Conservation (phyloP, 2,113 vertebrate genomes). For the Callopanchax toddi region DNA sequence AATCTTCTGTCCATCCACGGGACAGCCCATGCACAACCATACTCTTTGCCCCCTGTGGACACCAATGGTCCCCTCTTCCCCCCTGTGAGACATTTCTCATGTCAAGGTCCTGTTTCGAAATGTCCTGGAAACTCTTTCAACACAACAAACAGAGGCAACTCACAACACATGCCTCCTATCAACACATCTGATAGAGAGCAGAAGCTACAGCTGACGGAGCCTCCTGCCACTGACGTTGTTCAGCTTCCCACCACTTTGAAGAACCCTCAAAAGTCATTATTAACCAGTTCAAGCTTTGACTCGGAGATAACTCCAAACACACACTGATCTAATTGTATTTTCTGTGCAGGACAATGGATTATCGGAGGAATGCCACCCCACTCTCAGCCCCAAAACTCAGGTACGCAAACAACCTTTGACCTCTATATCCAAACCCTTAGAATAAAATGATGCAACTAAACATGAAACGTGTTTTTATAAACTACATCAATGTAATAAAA, state of each 20-base stretch:
- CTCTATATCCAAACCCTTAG: constrained; percentile 4
- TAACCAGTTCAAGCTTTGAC: neutral
- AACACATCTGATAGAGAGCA: constrained; percentile 38
- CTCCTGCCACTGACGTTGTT: constrained; percentile 4
- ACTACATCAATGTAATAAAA: neutral
- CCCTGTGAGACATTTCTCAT: constrained; percentile 65
- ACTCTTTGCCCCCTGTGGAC: constrained; percentile 24
- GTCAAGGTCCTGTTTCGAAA: constrained; percentile 54
- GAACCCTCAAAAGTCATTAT: constrained; percentile 45
- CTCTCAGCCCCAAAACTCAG: constrained; percentile 32
- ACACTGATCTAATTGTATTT: constrained; percentile 13
- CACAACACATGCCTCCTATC: constrained; percentile 37
- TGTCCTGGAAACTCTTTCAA: constrained; percentile 26
- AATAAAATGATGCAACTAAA: neutral
- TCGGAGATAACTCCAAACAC: neutral
- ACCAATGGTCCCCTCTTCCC: constrained; percentile 58
- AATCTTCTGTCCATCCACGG: constrained; percentile 48
- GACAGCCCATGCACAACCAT: constrained; percentile 7
- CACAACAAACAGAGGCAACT: constrained; percentile 8
- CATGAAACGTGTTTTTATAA: neutral
- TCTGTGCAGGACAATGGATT: constrained; percentile 14
- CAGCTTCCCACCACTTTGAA: constrained; percentile 16
- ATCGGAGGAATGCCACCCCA: constrained; percentile 27
- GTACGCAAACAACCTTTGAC: constrained; percentile 35
- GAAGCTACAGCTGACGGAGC: constrained; percentile 37